These are phyloP conservation scores for Aphaenogaster rudis DNA, from an alignment of 1,140 invertebrate species.

Conservation along the genomic window DNA sequence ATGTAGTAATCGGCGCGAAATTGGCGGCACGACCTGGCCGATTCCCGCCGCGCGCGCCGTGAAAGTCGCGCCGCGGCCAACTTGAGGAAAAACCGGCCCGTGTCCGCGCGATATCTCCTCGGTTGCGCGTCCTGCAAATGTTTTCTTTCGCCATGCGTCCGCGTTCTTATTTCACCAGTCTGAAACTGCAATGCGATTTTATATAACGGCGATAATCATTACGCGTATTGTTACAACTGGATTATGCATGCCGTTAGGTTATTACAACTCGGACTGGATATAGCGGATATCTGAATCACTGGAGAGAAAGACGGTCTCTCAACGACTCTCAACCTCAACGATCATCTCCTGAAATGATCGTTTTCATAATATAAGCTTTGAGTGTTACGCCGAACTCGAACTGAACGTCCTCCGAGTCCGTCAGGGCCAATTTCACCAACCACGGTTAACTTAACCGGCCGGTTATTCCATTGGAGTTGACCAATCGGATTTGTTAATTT, in stretches of 20 bases:
- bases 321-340: too few relatives aligned
- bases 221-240: neutral
- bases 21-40: slow-evolving; percentile 2
- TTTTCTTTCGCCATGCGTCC: neutral
- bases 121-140: neutral
- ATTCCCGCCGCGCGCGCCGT: neutral
- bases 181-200: neutral
- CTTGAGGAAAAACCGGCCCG: slow-evolving; percentile 15
- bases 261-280: neutral
- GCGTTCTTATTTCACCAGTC: neutral
- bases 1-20: neutral
- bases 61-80: slow-evolving; percentile 15
- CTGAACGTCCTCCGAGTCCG: too few relatives aligned
- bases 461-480: too few relatives aligned
- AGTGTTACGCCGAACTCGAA: too few relatives aligned
- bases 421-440: too few relatives aligned
- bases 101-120: slow-evolving; percentile 14
- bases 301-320: neutral
- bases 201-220: slow-evolving; percentile 27
- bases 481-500: too few relatives aligned
- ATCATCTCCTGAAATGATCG: neutral
- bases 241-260: neutral
- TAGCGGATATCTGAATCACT: neutral
- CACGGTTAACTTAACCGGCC: too few relatives aligned
- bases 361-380: neutral